Conservation (phyloP, 2,113 vertebrate genomes). For the Neogobius melanostomus region DNA sequence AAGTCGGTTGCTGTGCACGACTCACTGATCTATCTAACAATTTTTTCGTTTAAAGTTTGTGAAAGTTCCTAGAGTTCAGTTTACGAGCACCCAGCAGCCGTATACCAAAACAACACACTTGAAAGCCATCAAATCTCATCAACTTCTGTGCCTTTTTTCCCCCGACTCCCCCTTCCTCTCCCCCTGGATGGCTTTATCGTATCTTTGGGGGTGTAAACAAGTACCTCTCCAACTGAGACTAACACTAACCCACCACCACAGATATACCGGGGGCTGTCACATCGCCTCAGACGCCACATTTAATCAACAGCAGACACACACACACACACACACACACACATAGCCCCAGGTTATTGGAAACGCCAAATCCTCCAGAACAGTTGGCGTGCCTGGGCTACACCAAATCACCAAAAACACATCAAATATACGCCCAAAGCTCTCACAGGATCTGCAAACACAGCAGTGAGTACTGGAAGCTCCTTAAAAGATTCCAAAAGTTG, state of each 20-base stretch:
- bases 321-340: not conserved
- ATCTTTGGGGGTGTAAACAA: slow-evolving; percentile 55
- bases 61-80: slow-evolving; percentile 16
- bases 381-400: slow-evolving; percentile 40
- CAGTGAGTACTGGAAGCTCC: slow-evolving; percentile 14
- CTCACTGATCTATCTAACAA: slow-evolving; percentile 27
- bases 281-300: slow-evolving; percentile 56
- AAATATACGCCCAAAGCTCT: slow-evolving; percentile 45
- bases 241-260: slow-evolving; percentile 28
- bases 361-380: slow-evolving; percentile 44
- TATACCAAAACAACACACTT: slow-evolving; percentile 37
- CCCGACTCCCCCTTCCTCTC: slow-evolving; percentile 30
- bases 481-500: slow-evolving; percentile 2
- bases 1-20: not conserved
- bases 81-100: slow-evolving; percentile 30
- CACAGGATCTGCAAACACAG: slow-evolving; percentile 31
- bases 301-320: slow-evolving; percentile 50
- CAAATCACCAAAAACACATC: slow-evolving; percentile 47
- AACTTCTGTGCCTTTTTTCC: slow-evolving; percentile 31
- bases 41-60: slow-evolving; percentile 20
- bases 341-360: slow-evolving; percentile 56
- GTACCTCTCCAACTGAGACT: slow-evolving; percentile 32
- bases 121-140: slow-evolving; percentile 51
- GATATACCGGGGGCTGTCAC: slow-evolving; percentile 49
- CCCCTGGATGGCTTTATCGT: slow-evolving; percentile 45